phyloP scores from a whole-genome alignment of 2,888 invertebrate genomes.

The Andrena marginata region DNA sequence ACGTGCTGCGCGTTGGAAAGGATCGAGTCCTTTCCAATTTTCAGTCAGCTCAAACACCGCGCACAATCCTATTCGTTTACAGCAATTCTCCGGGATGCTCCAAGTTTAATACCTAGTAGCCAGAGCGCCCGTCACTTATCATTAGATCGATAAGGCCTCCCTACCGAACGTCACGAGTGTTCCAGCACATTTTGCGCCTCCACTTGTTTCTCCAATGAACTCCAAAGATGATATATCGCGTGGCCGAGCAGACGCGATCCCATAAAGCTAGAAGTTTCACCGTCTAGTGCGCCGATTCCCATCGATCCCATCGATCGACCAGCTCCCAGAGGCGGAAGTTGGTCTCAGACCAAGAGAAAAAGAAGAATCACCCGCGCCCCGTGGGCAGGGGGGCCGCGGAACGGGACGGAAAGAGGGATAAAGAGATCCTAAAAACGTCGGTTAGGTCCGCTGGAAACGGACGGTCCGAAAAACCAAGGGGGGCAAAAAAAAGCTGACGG shows the following conservation, averaged over 20 bases:
- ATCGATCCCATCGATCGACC: slow-evolving; percentile 41
- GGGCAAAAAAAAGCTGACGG: slow-evolving; percentile 14
- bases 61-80: background rate
- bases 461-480: slow-evolving; percentile 18
- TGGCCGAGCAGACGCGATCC: background rate
- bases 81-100: background rate
- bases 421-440: slow-evolving; percentile 36
- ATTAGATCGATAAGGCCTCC: no score
- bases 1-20: slow-evolving; percentile 36
- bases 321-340: slow-evolving; percentile 27
- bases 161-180: no score
- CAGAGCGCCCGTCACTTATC: background rate
- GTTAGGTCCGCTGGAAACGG: slow-evolving; percentile 37
- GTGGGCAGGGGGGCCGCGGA: background rate
- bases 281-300: background rate
- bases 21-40: slow-evolving; percentile 24
- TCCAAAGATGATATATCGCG: slow-evolving; percentile 5
- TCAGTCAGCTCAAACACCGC: slow-evolving; percentile 30
- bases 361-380: background rate
- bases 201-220: no score
- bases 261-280: slow-evolving; percentile 25
- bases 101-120: slow-evolving; percentile 15
- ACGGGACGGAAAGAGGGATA: background rate
- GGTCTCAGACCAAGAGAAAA: slow-evolving; percentile 28
- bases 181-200: no score